A percentile compares a stretch with the other conserved stretches of the same genome.
These are phyloP conservation scores for Pecten maximus DNA, from an alignment of 2,888 invertebrate species.

Conservation along the genomic window DNA sequence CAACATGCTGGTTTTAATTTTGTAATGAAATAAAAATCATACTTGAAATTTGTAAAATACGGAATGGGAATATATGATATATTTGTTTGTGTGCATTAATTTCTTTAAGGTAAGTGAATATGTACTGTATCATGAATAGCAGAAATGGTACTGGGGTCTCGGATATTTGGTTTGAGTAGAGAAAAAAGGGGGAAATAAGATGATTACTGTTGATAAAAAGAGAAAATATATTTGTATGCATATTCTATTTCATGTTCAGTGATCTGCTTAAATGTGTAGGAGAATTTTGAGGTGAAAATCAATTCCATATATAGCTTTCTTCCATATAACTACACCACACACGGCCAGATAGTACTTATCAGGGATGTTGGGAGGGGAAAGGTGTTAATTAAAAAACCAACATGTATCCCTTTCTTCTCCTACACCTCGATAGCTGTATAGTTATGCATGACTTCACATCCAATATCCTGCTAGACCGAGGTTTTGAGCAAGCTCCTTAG, in stretches of 20 bases:
- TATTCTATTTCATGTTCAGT: background rate
- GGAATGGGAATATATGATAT: too few species aligned
- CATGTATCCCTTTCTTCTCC: background rate
- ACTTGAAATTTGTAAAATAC: too few species aligned
- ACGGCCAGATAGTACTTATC: background rate
- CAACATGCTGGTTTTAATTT: too few species aligned
- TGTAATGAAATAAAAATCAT: too few species aligned
- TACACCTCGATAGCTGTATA: background rate
- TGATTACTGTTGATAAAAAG: background rate
- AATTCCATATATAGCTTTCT: background rate
- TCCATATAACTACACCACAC: background rate
- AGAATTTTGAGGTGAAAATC: background rate
- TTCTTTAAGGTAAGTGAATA: too few species aligned
- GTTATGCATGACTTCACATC: background rate
- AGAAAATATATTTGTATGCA: slow-evolving; percentile 8
- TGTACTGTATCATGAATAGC: too few species aligned
- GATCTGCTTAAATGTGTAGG: background rate
- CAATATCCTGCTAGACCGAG: background rate
- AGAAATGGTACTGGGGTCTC: too few species aligned
- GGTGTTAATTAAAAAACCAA: slow-evolving; percentile 29
- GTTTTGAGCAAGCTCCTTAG: background rate
- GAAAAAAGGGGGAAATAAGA: background rate
- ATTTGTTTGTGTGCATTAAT: too few species aligned
- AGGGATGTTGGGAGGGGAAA: background rate
- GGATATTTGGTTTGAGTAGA: too few species aligned